Evolutionary conservation across 2,113 vertebrate species (phyloP).

Genomic region (Narcine bancroftii): DNA sequence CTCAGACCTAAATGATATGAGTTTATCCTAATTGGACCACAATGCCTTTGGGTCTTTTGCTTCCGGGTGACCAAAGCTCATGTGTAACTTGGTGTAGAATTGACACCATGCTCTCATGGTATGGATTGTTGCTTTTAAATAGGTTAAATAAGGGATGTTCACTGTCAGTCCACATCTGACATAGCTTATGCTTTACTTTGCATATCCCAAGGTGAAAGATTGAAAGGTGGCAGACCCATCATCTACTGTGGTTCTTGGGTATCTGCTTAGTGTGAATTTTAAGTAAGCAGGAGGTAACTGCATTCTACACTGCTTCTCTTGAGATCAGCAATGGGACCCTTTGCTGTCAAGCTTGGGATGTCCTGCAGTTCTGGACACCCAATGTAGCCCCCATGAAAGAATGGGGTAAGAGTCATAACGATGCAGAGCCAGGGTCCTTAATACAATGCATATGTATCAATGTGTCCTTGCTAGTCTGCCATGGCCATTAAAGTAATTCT

Average conservation of each 20-base stretch:
- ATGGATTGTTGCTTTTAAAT: too few species aligned
- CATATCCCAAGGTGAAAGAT: background rate
- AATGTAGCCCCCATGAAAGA: background rate
- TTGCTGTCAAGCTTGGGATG: background rate
- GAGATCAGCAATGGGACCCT: background rate
- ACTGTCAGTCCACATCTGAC: too few species aligned
- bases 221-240: background rate
- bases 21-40: too few species aligned
- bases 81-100: too few species aligned
- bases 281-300: background rate
- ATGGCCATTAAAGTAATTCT: background rate
- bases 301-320: background rate
- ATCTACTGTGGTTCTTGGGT: background rate
- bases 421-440: background rate
- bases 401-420: background rate
- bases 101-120: too few species aligned
- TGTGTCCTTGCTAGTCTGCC: background rate
- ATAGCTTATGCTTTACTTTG: background rate
- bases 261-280: background rate
- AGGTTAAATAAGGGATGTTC: too few species aligned
- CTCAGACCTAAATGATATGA: too few species aligned
- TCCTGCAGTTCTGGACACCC: background rate
- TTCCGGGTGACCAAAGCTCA: too few species aligned
- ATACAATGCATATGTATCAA: background rate
- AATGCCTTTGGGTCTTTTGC: too few species aligned